Conservation (phyloP, 2,113 vertebrate species). For the Callaeas wilsoni region DNA sequence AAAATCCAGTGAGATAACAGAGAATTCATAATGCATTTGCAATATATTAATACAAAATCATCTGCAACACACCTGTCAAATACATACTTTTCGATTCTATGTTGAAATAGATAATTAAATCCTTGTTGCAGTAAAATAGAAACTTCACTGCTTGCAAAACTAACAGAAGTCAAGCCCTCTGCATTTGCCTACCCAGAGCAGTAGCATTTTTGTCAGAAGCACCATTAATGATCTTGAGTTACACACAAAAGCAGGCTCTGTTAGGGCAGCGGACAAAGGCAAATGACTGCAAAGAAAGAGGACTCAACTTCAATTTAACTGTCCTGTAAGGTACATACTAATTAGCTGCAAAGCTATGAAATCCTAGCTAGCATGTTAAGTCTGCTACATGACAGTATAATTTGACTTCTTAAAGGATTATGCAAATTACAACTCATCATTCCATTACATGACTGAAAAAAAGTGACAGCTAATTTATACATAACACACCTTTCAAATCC, state of each 20-base stretch:
- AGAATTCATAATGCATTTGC: conserved; percentile 34
- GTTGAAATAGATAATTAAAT: conserved; percentile 22
- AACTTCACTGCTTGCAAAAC: conserved; percentile 32
- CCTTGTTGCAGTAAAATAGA: background rate
- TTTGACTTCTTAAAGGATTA: conserved; percentile 98
- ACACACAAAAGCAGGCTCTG: conserved; percentile 49
- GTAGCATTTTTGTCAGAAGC: conserved; percentile 40
- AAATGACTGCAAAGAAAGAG: conserved; percentile 73
- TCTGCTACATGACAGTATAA: conserved; percentile 97
- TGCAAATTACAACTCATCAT: conserved; percentile 94
- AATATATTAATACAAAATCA: conserved; percentile 30
- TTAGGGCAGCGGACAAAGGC: conserved; percentile 73
- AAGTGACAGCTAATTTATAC: conserved; percentile 96
- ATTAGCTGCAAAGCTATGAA: conserved; percentile 88
- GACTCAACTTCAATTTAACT: conserved; percentile 84
- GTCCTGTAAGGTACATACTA: conserved; percentile 90
- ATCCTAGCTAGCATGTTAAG: conserved; percentile 94
- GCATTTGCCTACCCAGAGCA: conserved; percentile 51
- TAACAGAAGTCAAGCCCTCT: conserved; percentile 19
- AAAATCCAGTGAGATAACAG: background rate
- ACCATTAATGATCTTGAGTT: conserved; percentile 31
- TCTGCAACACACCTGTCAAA: conserved; percentile 9
- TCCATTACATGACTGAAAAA: conserved; percentile 89
- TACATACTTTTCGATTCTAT: background rate
- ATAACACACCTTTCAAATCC: conserved; percentile 92